Evolutionary conservation across 2,888 invertebrate genomes (phyloP).

Genomic region (Ophion costatus): DNA sequence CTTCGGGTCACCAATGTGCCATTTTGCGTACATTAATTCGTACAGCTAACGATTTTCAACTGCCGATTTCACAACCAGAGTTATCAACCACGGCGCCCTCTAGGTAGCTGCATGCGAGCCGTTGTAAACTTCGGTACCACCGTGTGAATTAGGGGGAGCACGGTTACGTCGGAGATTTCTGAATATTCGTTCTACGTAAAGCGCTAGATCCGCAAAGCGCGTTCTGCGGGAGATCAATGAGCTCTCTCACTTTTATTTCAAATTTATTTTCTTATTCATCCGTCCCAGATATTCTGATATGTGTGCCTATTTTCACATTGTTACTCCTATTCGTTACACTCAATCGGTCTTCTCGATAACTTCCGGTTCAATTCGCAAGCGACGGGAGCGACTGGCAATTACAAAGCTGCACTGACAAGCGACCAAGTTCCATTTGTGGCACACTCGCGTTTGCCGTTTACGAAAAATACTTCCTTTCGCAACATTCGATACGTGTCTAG

Average conservation of each 20-base stretch:
- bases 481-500: neutral
- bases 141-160: neutral
- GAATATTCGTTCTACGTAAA: neutral
- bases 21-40: neutral
- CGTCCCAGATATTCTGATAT: conserved; percentile 49
- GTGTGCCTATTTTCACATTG: conserved; percentile 43
- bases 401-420: neutral
- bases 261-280: neutral
- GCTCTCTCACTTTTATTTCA: conserved; percentile 20
- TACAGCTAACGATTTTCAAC: conserved; percentile 25
- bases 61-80: conserved; percentile 54
- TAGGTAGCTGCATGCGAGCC: neutral
- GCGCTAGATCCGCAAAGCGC: conserved; percentile 30
- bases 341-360: neutral
- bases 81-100: conserved; percentile 5
- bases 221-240: conserved; percentile 42
- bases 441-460: neutral
- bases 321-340: conserved; percentile 17
- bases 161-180: neutral
- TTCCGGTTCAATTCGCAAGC: neutral
- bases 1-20: neutral
- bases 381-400: neutral
- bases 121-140: neutral
- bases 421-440: neutral
- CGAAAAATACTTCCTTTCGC: neutral